phyloP scores from a whole-genome alignment of 2,888 invertebrate genomes.

The Synanthedon vespiformis region DNA sequence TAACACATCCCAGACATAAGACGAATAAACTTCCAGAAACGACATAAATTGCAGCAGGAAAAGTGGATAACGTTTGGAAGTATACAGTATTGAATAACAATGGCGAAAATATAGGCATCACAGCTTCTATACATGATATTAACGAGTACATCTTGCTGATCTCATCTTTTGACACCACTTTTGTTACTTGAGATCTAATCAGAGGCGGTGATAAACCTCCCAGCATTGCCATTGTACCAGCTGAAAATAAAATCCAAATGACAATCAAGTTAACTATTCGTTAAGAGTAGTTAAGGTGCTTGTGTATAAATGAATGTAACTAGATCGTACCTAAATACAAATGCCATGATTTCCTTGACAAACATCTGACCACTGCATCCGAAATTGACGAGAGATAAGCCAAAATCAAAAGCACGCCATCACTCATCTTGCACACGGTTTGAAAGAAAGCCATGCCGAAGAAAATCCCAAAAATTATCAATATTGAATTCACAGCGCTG shows the following conservation, averaged over 20 bases:
- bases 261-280: too few relatives aligned
- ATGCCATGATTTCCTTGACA: slow-evolving; percentile 9
- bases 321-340: slow-evolving; percentile 9
- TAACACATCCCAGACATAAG: slow-evolving; percentile 6
- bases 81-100: slow-evolving; percentile 8
- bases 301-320: background rate
- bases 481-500: slow-evolving; percentile 7
- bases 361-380: slow-evolving; percentile 5
- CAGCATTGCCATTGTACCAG: slow-evolving; percentile 8
- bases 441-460: slow-evolving; percentile 9
- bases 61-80: slow-evolving; percentile 4
- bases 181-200: slow-evolving; percentile 9
- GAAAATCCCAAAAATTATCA: slow-evolving; percentile 7
- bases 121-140: slow-evolving; percentile 7
- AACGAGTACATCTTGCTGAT: slow-evolving; percentile 9
- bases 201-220: slow-evolving; percentile 8
- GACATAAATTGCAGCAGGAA: slow-evolving; percentile 8
- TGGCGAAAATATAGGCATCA: slow-evolving; percentile 9
- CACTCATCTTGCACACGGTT: slow-evolving; percentile 7
- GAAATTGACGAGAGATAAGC: slow-evolving; percentile 6
- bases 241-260: slow-evolving; percentile 3
- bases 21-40: slow-evolving; percentile 7
- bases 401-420: slow-evolving; percentile 7
- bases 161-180: slow-evolving; percentile 7
- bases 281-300: too few relatives aligned